Evolutionary conservation across 2,888 invertebrate species (phyloP).

Genomic region (Venusia cambrica): DNA sequence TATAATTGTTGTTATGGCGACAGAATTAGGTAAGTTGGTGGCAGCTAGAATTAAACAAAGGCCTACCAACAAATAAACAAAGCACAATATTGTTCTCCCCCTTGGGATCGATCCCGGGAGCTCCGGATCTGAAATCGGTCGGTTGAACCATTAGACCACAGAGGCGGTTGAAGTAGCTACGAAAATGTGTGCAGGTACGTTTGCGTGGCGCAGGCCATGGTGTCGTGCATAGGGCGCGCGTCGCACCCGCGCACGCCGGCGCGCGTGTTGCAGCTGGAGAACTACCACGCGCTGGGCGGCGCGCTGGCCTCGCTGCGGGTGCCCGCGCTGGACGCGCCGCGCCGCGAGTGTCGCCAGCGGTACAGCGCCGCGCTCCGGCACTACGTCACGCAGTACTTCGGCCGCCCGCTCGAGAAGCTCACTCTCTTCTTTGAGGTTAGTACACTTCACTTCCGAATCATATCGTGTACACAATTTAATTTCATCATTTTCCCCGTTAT

Average conservation of each 20-base stretch:
- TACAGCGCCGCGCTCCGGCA: constrained; percentile 94
- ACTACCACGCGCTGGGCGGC: constrained; percentile 96
- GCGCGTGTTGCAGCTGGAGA: constrained; percentile 76
- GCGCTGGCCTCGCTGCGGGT: constrained; percentile 94
- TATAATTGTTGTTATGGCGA: too few species aligned
- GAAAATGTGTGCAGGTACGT: constrained; percentile 57
- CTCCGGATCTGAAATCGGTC: too few species aligned
- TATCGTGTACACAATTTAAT: too few species aligned
- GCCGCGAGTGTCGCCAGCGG: constrained; percentile 94
- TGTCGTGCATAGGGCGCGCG: constrained; percentile 85
- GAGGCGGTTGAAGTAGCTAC: too few species aligned
- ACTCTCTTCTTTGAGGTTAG: constrained; percentile 93
- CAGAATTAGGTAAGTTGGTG: too few species aligned
- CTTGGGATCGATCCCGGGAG: too few species aligned
- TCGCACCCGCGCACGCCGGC: constrained; percentile 96
- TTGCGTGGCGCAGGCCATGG: constrained; percentile 89
- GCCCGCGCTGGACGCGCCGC: constrained; percentile 90
- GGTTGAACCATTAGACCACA: too few species aligned
- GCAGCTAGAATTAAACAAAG: too few species aligned
- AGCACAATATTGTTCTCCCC: too few species aligned
- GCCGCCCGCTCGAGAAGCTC: constrained; percentile 82
- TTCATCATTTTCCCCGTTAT: too few species aligned
- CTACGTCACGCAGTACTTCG: constrained; percentile 97
- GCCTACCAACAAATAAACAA: too few species aligned
- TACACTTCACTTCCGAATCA: neutral